Evolutionary conservation across 1,140 invertebrate genomes (phyloP).

Genomic region (Drosophila navojoa): DNA sequence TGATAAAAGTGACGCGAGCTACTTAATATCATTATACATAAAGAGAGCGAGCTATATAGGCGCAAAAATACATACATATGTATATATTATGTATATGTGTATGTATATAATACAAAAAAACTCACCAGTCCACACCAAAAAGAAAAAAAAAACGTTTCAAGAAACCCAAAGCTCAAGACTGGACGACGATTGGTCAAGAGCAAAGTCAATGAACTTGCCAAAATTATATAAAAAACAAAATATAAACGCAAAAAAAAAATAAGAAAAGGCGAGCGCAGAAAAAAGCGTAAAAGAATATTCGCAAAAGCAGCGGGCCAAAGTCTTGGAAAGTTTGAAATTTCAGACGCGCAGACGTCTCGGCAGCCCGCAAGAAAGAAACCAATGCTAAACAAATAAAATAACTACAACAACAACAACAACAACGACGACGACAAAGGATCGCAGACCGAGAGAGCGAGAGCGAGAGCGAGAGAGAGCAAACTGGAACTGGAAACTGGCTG

Average conservation of each 20-base stretch:
- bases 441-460: constrained; percentile 30
- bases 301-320: constrained; percentile 13
- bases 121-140: constrained; percentile 11
- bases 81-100: not conserved
- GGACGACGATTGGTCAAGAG: constrained; percentile 47
- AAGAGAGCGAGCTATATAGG: constrained; percentile 8
- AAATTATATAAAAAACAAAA: constrained; percentile 4
- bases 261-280: not conserved
- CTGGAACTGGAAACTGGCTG: constrained; percentile 58
- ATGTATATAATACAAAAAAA: constrained; percentile 8
- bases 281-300: constrained; percentile 9
- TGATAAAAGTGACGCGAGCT: constrained; percentile 26
- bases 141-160: constrained; percentile 45
- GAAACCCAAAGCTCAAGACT: constrained; percentile 41
- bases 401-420: constrained; percentile 58
- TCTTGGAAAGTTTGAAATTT: constrained; percentile 75
- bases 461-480: not conserved
- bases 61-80: constrained; percentile 26
- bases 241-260: constrained; percentile 8
- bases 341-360: constrained; percentile 72
- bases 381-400: constrained; percentile 53
- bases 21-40: constrained; percentile 42
- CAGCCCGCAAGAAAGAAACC: constrained; percentile 16
- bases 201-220: constrained; percentile 72
- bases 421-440: constrained; percentile 47